phyloP scores from a whole-genome alignment of 1,140 invertebrate genomes.

The Drosophila serrata region DNA sequence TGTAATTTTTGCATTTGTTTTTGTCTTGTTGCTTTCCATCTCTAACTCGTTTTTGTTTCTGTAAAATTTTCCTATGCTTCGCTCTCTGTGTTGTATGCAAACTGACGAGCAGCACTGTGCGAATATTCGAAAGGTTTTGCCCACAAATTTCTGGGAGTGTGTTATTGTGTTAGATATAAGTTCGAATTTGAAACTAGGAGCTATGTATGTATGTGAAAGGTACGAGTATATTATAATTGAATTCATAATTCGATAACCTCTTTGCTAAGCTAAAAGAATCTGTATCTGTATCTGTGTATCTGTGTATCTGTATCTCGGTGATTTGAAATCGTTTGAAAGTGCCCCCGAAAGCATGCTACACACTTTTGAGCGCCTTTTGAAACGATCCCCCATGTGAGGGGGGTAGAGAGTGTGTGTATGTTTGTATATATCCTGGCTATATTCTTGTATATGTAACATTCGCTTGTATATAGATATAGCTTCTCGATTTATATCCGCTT shows the following conservation, averaged over 20 bases:
- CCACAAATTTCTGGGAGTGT: conserved; percentile 5
- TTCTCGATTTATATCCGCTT: conserved; percentile 50
- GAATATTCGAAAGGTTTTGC: conserved; percentile 58
- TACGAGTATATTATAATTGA: conserved; percentile 80
- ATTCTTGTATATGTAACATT: conserved; percentile 52
- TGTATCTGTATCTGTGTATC: conserved; percentile 18
- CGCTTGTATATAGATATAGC: conserved; percentile 51
- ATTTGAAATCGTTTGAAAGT: not conserved
- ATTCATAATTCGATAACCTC: conserved; percentile 60
- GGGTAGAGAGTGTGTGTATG: not conserved
- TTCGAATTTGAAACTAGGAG: conserved; percentile 63
- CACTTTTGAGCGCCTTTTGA: not conserved
- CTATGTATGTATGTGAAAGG: conserved; percentile 73
- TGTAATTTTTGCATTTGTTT: conserved; percentile 65
- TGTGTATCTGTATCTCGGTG: conserved; percentile 29
- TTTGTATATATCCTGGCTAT: conserved; percentile 49
- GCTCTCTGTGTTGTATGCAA: conserved; percentile 74
- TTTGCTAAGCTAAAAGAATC: conserved; percentile 58
- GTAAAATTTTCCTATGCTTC: conserved; percentile 43
- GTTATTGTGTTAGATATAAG: conserved; percentile 32
- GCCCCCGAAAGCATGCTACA: not conserved
- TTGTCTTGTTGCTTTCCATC: conserved; percentile 28
- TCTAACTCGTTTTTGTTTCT: conserved; percentile 22
- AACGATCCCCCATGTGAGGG: not conserved
- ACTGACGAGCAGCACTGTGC: conserved; percentile 82